Evolutionary conservation across 1,140 invertebrate genomes (phyloP), one percentile per base, ranked within the genome.

Genomic region (Trichomalopsis sarcophagae): DNA sequence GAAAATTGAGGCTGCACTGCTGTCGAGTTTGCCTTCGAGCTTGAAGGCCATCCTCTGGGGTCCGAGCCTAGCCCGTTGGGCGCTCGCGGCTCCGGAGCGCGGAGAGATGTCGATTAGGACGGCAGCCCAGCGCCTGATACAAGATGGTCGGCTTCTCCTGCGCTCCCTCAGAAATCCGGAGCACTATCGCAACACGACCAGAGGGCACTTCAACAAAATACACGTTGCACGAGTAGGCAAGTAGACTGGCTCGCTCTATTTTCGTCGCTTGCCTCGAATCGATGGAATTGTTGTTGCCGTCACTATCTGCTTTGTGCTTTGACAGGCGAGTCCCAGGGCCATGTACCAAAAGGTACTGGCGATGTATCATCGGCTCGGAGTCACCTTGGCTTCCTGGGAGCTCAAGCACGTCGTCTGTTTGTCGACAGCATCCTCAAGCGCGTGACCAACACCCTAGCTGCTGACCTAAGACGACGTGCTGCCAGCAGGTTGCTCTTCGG

Each of bases 361-460:
- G 68, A 71, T 66, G 84, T 90, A 88, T 89, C 92, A 40, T 69
- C 85, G 50, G 40, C 86, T 89, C 68, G 88, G 5, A 89, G 92
- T 81, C 93, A 92, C 88, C 93, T 94, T 77, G 93, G 94, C 81
- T 91, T 95, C 75, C 90, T 94, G 82, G 94, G 95, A 83, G 91
- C 95, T 79, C 95, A 95, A 87, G 95, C 95, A 1, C 92, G 95
- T 55, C 93, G 94, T 79, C 89, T 96, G 2, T 95, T 96, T 73
- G 94, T 96, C 47, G 95, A 96, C 88, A 96, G 95, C 91, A 94
- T 96, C 44, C 91, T 96, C 6, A 96, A 95, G 87, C 92, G 96
- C 82, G 95, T 96, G 1, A 96, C 96, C 10, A 96, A 95, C 86
- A 95, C 93, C 75, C 91, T 96, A 11, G 95, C 95, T 2, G 94